Conservation (phyloP, 2,797 vertebrate genomes). For the Gallinago solitaria region DNA sequence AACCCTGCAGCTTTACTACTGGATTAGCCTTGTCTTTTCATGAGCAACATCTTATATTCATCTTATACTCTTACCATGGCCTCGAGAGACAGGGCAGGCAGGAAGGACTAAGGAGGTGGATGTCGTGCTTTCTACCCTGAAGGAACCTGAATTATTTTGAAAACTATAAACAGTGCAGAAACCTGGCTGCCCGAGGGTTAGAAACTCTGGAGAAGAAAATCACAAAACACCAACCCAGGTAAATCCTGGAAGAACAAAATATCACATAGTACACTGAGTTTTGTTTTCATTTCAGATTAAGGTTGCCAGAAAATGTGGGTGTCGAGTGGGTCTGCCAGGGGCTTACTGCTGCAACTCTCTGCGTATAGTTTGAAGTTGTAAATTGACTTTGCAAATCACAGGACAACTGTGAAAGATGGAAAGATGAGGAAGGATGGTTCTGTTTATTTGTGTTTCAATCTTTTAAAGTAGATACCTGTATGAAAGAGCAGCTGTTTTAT, state of each 20-base stretch:
- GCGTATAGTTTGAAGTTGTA: not conserved
- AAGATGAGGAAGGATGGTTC: not conserved
- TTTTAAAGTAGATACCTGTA: not conserved
- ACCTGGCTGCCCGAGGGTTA: not conserved
- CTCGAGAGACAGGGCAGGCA: rapidly evolving
- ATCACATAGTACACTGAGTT: not conserved
- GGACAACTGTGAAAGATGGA: not conserved
- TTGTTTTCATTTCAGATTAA: not conserved
- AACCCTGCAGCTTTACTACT: not conserved
- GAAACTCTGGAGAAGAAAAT: not conserved
- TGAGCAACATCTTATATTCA: not conserved
- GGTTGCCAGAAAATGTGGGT: not conserved
- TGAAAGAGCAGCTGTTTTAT: not conserved
- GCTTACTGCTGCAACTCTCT: not conserved
- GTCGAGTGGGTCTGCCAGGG: not conserved
- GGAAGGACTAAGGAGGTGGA: not conserved
- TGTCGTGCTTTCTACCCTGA: not conserved
- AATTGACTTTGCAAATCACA: not conserved
- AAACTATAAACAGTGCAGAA: not conserved
- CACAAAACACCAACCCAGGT: not conserved
- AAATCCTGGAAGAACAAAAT: not conserved
- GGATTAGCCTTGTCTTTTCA: not conserved
- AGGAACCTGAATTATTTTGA: not conserved
- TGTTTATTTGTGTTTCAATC: not conserved
- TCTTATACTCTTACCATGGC: too few species aligned